Percentiles rank a stretch among this genome's conserved stretches.
These are phyloP conservation scores for Idris sp. DNA, from an alignment of 1,140 invertebrate species.

Conservation along the genomic window DNA sequence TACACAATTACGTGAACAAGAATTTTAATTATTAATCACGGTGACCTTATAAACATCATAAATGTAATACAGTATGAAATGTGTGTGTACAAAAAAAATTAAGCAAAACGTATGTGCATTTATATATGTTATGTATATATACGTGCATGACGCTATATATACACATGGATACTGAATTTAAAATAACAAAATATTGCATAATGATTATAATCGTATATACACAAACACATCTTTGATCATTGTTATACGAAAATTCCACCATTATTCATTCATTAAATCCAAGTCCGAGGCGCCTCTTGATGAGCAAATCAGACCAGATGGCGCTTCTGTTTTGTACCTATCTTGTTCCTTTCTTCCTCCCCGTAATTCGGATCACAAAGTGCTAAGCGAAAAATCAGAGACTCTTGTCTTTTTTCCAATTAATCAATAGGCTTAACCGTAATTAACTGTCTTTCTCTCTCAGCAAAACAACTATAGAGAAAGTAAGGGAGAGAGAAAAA, in stretches of 20 bases:
- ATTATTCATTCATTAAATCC: conserved; percentile 53
- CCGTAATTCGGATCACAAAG: conserved; percentile 13
- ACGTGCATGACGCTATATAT: conserved; percentile 57
- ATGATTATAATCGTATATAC: conserved; percentile 66
- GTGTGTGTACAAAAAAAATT: conserved; percentile 52
- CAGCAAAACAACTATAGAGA: too few relatives aligned
- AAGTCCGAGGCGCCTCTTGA: neutral
- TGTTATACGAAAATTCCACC: conserved; percentile 62
- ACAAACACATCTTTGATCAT: conserved; percentile 65
- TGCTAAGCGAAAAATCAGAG: neutral
- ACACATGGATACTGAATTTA: conserved; percentile 54
- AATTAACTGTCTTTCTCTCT: too few relatives aligned
- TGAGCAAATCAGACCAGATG: neutral
- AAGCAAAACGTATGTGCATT: conserved; percentile 60
- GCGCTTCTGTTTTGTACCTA: conserved; percentile 34
- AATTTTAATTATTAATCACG: conserved; percentile 57
- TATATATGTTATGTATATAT: conserved; percentile 63
- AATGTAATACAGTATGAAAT: conserved; percentile 64
- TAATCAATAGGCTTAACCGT: too few relatives aligned
- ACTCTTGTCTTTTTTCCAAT: neutral
- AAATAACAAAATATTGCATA: conserved; percentile 54
- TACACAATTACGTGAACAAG: conserved; percentile 50
- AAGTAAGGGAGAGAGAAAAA: too few relatives aligned
- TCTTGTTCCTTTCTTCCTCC: conserved; percentile 49
- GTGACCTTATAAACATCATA: conserved; percentile 56